Conservation (phyloP, 2,113 vertebrate species). For the Salvator merianae region DNA sequence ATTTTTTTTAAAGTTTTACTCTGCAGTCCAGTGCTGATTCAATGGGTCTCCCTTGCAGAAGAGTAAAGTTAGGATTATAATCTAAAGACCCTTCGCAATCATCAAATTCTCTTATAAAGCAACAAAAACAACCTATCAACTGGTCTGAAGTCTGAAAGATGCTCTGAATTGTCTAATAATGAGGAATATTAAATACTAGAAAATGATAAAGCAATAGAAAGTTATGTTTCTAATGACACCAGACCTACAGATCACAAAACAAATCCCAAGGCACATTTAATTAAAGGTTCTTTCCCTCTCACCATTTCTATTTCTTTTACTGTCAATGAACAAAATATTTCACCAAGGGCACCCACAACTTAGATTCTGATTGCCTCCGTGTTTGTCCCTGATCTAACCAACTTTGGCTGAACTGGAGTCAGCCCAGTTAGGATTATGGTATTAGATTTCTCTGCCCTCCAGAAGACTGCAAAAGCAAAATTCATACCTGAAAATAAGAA, state of each 20-base stretch:
- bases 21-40: no score
- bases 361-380: neutral
- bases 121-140: neutral
- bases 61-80: no score
- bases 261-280: neutral
- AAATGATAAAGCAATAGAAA: neutral
- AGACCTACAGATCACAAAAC: no score
- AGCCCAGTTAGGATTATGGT: neutral
- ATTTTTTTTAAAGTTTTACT: no score
- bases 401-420: neutral
- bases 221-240: neutral
- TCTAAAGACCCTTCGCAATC: no score
- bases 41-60: no score
- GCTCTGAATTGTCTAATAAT: neutral
- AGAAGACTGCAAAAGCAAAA: no score
- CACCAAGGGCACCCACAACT: no score
- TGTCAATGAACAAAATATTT: neutral
- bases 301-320: neutral
- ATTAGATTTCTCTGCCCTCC: neutral
- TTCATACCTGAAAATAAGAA: no score
- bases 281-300: neutral
- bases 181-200: neutral
- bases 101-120: neutral
- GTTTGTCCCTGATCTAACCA: neutral
- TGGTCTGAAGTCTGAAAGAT: neutral